phyloP scores from a whole-genome alignment of 1,140 invertebrate species.

The Lycorma delicatula region DNA sequence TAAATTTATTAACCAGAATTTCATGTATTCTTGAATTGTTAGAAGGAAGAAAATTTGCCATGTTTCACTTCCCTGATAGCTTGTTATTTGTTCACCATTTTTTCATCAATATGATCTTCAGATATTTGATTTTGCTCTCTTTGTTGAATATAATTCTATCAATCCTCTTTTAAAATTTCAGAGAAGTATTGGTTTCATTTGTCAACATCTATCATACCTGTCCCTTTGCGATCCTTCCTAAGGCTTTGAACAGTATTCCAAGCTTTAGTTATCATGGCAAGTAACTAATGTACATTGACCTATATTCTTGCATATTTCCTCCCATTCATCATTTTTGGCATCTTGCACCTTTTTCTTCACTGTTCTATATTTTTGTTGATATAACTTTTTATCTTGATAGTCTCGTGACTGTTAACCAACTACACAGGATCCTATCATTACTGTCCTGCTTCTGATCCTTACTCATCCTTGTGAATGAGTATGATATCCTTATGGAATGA shows the following conservation, averaged over 20 bases:
- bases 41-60: not conserved
- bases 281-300: not conserved
- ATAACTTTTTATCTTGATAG: conserved; percentile 20
- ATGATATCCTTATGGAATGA: too few relatives aligned
- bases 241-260: not conserved
- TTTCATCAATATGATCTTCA: not conserved
- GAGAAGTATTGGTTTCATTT: not conserved
- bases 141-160: not conserved
- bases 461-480: too few relatives aligned
- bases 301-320: not conserved
- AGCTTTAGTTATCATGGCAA: not conserved
- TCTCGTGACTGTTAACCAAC: too few relatives aligned
- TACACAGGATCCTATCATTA: too few relatives aligned
- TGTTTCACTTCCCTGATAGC: not conserved
- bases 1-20: not conserved
- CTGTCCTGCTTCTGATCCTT: too few relatives aligned
- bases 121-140: not conserved
- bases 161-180: not conserved
- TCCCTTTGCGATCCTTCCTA: not conserved
- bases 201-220: not conserved
- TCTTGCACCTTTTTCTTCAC: not conserved
- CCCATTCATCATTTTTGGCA: not conserved
- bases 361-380: conserved; percentile 12
- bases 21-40: not conserved
- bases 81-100: not conserved